Conservation (phyloP, 1,140 invertebrate genomes). For the Calliphora vicina region DNA sequence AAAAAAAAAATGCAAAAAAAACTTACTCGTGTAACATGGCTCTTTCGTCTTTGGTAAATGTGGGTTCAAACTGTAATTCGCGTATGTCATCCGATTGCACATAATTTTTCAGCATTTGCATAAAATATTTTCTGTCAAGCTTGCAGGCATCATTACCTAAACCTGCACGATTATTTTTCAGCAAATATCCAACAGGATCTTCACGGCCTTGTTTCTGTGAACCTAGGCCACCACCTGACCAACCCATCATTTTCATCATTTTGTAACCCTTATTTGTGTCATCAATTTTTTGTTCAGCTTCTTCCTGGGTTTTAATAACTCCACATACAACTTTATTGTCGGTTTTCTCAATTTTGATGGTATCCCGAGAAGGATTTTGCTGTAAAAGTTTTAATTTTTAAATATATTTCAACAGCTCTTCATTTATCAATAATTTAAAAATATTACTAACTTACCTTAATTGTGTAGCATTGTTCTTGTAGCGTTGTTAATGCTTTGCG, state of each 20-base stretch:
- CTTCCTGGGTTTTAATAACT: conserved; percentile 48
- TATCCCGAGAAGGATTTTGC: conserved; percentile 51
- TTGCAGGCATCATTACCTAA: conserved; percentile 58
- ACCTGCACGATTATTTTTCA: conserved; percentile 56
- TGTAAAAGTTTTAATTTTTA: conserved; percentile 38
- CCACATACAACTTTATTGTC: conserved; percentile 52
- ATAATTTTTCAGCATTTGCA: conserved; percentile 66
- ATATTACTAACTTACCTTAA: conserved; percentile 62
- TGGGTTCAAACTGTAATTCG: conserved; percentile 73
- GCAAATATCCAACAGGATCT: conserved; percentile 68
- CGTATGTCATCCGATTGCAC: conserved; percentile 65
- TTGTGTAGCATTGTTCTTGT: conserved; percentile 66
- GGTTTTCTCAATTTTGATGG: conserved; percentile 54
- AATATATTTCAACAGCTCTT: too few species aligned
- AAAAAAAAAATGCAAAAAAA: neutral
- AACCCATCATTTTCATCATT: conserved; percentile 83
- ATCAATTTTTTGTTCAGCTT: conserved; percentile 54
- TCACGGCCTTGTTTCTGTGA: conserved; percentile 73
- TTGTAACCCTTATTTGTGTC: conserved; percentile 71
- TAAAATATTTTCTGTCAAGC: conserved; percentile 63
- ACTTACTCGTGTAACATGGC: conserved; percentile 71
- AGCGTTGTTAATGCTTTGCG: conserved; percentile 60
- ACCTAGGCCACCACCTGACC: conserved; percentile 79
- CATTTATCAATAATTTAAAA: neutral
- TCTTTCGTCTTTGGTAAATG: conserved; percentile 77